Percentiles rank a stretch among this genome's conserved stretches.
Evolutionary conservation across 1,140 invertebrate genomes (phyloP).

Genomic region (Maconellicoccus hirsutus): DNA sequence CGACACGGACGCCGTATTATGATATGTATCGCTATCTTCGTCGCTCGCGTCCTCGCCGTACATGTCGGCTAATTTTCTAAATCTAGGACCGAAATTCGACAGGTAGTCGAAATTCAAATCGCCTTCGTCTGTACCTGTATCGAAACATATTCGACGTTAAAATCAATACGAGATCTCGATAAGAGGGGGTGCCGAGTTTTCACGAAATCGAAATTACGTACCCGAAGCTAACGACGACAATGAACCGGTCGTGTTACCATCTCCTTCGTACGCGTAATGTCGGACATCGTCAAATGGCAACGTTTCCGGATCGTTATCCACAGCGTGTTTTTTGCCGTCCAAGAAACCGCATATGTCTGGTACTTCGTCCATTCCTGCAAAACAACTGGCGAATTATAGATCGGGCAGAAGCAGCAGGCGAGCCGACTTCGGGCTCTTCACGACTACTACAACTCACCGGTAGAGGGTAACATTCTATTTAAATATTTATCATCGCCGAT

Average conservation of each 20-base stretch:
- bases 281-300: slow-evolving; percentile 88
- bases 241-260: slow-evolving; percentile 83
- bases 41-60: slow-evolving; percentile 84
- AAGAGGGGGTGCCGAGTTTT: background rate
- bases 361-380: slow-evolving; percentile 42
- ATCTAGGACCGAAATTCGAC: slow-evolving; percentile 89
- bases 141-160: too few species aligned
- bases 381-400: background rate
- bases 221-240: slow-evolving; percentile 85
- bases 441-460: background rate
- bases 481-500: slow-evolving; percentile 27
- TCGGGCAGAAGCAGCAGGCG: background rate
- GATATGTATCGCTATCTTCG: slow-evolving; percentile 54
- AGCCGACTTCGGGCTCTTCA: background rate
- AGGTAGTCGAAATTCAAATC: slow-evolving; percentile 95
- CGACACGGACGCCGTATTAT: slow-evolving; percentile 49
- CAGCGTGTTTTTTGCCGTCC: slow-evolving; percentile 73
- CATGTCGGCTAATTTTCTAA: slow-evolving; percentile 94
- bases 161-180: slow-evolving; percentile 25
- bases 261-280: slow-evolving; percentile 93
- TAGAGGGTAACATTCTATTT: slow-evolving; percentile 18
- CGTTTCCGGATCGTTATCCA: slow-evolving; percentile 79
- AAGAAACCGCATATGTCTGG: slow-evolving; percentile 86
- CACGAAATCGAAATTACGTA: slow-evolving; percentile 35
- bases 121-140: slow-evolving; percentile 72